Conservation (phyloP, 2,797 vertebrate species). For the Chelon auratus region DNA sequence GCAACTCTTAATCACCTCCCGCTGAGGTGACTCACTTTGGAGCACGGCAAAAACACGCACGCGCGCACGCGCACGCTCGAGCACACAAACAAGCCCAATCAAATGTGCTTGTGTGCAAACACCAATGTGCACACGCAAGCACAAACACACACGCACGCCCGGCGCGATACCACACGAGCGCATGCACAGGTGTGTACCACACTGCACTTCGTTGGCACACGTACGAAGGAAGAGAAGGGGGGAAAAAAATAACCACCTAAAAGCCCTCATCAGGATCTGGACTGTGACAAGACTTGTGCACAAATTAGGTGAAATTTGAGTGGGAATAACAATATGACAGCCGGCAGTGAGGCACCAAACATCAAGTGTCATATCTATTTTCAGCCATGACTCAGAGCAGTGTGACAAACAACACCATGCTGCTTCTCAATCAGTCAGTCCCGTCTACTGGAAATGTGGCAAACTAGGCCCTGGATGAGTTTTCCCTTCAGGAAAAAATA, state of each 20-base stretch:
- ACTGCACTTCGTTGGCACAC: constrained; percentile 59
- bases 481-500: constrained; percentile 59
- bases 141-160: constrained; percentile 33
- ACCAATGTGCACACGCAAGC: constrained; percentile 35
- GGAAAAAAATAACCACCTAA: constrained; percentile 68
- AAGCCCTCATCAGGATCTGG: constrained; percentile 80
- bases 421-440: constrained; percentile 78
- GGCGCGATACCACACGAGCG: constrained; percentile 5
- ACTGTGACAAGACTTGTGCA: constrained; percentile 82
- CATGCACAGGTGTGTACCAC: constrained; percentile 53
- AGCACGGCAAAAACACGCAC: constrained; percentile 35
- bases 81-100: constrained; percentile 77
- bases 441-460: constrained; percentile 62
- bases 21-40: constrained; percentile 72
- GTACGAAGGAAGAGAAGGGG: constrained; percentile 32
- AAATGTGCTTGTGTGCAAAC: constrained; percentile 69
- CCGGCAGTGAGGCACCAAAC: constrained; percentile 77
- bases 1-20: constrained; percentile 80
- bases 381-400: constrained; percentile 75
- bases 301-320: constrained; percentile 83
- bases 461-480: constrained; percentile 60
- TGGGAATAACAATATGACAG: constrained; percentile 83
- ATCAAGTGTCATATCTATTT: constrained; percentile 83
- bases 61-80: constrained; percentile 14
- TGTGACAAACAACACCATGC: constrained; percentile 81